Conservation (phyloP, 2,888 invertebrate genomes). For the Electrophaes corylata region DNA sequence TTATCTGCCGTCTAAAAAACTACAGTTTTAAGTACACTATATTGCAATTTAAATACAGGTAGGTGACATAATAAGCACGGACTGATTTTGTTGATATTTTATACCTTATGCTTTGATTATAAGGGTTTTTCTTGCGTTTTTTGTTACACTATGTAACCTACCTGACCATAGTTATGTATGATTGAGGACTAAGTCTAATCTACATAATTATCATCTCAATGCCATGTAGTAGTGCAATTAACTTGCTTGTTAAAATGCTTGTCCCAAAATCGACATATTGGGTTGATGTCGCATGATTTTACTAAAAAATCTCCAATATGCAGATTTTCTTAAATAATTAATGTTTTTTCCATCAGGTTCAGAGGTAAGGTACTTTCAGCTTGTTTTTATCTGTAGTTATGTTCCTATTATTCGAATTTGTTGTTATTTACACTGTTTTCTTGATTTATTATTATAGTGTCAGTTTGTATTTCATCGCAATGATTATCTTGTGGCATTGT, state of each 20-base stretch:
- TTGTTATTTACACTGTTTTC: conserved; percentile 49
- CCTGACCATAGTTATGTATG: conserved; percentile 1
- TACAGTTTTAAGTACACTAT: too few relatives aligned
- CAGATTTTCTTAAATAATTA: conserved; percentile 30
- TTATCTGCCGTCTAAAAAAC: background rate
- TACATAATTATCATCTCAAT: conserved; percentile 6
- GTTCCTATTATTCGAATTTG: conserved; percentile 49
- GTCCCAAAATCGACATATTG: conserved; percentile 39
- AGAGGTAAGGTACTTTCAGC: conserved; percentile 75
- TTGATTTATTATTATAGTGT: conserved; percentile 24
- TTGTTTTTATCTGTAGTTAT: conserved; percentile 64
- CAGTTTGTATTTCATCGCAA: conserved; percentile 12
- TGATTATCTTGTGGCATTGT: conserved; percentile 16
- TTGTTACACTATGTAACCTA: conserved; percentile 9
- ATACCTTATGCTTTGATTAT: conserved; percentile 6
- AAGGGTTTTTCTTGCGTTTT: conserved; percentile 2
- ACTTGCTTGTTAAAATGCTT: conserved; percentile 41
- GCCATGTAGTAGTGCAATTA: conserved; percentile 32
- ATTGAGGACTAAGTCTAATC: background rate
- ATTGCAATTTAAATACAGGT: background rate
- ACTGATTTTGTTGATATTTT: conserved; percentile 4
- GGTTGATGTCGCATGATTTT: conserved; percentile 21
- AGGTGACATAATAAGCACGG: background rate
- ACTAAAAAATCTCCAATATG: conserved; percentile 25
- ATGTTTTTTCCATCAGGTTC: conserved; percentile 74